Percentiles rank a stretch among this genome's conserved stretches.
These are phyloP conservation scores for Anseranas semipalmata DNA, from an alignment of 2,113 vertebrate genomes.

Conservation along the genomic window DNA sequence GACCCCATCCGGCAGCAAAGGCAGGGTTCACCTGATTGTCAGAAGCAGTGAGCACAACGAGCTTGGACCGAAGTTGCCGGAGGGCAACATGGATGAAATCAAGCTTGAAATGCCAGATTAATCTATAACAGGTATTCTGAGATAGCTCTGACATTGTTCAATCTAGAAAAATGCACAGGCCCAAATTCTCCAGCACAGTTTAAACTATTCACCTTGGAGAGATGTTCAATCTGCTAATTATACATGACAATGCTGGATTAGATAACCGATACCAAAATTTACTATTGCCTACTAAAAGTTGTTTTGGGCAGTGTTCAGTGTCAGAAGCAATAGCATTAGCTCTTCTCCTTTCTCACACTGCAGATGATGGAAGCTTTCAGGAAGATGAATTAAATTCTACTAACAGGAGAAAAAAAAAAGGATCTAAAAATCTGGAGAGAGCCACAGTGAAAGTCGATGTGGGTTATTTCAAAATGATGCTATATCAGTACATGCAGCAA, in stretches of 20 bases:
- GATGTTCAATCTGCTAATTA: conserved; percentile 57
- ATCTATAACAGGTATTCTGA: neutral
- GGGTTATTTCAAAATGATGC: neutral
- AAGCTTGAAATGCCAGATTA: neutral
- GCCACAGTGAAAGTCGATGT: neutral
- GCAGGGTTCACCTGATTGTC: neutral
- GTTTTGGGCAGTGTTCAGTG: conserved; percentile 53
- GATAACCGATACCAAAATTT: conserved; percentile 57
- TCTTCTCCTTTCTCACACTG: conserved; percentile 11
- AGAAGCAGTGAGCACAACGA: neutral
- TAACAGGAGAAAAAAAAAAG: conserved; percentile 33
- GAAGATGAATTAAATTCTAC: conserved; percentile 67
- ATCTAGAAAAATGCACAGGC: neutral
- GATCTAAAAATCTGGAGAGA: conserved; percentile 32
- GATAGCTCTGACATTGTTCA: neutral
- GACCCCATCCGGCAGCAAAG: neutral
- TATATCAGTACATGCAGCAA: neutral
- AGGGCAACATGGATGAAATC: neutral
- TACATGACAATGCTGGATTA: conserved; percentile 44
- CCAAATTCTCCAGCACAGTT: conserved; percentile 3
- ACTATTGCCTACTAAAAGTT: conserved; percentile 48
- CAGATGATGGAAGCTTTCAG: conserved; percentile 59
- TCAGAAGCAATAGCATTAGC: conserved; percentile 61
- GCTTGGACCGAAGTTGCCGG: neutral
- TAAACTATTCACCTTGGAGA: conserved; percentile 49